phyloP scores from a whole-genome alignment of 1,140 invertebrate species.

The Ostrea denselamellosa region DNA sequence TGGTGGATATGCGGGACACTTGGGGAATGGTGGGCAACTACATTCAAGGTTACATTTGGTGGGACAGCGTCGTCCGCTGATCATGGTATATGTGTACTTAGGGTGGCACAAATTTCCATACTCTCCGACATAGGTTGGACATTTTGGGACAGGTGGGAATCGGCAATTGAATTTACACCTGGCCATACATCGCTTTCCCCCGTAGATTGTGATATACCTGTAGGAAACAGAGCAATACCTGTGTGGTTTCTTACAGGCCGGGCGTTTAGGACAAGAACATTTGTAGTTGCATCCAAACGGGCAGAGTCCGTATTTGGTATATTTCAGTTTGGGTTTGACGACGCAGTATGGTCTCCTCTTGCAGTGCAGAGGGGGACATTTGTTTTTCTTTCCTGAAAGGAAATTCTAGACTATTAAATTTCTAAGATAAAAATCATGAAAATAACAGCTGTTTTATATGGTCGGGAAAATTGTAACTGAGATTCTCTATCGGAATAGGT shows the following conservation, averaged over 20 bases:
- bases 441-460: background rate
- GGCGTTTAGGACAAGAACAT: background rate
- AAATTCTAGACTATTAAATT: background rate
- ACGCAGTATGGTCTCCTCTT: background rate
- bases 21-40: conserved; percentile 4
- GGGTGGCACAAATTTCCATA: background rate
- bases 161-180: background rate
- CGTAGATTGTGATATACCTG: background rate
- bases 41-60: background rate
- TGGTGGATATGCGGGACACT: background rate
- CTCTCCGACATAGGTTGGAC: background rate
- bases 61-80: background rate
- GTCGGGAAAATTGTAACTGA: too few relatives aligned
- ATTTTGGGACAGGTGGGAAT: background rate
- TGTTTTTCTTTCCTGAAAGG: background rate
- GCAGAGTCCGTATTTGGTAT: background rate
- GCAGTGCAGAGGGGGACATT: background rate
- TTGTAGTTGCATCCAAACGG: background rate
- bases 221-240: background rate
- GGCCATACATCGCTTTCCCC: background rate
- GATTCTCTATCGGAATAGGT: background rate
- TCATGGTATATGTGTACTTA: background rate
- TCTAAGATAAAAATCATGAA: background rate
- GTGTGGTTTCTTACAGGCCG: background rate
- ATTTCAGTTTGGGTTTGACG: background rate